A percentile compares a stretch with the other conserved stretches of the same genome.
These are phyloP conservation scores for Eueremaeus valkanovi DNA, from an alignment of 2,888 invertebrate species.

Conservation along the genomic window DNA sequence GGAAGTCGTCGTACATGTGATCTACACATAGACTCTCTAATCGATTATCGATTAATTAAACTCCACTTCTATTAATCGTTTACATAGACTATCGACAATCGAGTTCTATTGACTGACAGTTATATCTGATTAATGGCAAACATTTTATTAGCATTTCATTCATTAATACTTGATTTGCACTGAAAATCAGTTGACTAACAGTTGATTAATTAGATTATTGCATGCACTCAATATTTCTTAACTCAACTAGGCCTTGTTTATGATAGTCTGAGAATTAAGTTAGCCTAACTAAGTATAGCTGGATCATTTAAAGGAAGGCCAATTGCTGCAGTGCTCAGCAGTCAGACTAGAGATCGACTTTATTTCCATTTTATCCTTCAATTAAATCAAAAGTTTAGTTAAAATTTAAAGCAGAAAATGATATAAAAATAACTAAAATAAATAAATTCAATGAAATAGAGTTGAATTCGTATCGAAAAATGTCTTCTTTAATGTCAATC, in stretches of 20 bases:
- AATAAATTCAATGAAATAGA: too few species aligned
- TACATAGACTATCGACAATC: not conserved
- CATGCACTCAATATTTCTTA: too few species aligned
- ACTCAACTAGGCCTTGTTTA: too few species aligned
- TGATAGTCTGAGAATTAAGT: not conserved
- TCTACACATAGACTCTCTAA: not conserved
- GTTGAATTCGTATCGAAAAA: too few species aligned
- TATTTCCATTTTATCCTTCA: not conserved
- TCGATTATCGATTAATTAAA: not conserved
- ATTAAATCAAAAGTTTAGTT: too few species aligned
- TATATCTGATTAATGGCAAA: not conserved
- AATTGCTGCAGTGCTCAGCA: not conserved
- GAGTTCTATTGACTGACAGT: not conserved
- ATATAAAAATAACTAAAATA: too few species aligned
- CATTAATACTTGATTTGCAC: too few species aligned
- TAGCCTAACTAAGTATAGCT: not conserved
- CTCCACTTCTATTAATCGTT: not conserved
- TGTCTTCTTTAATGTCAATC: too few species aligned
- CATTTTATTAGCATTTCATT: too few species aligned
- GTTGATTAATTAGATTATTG: too few species aligned
- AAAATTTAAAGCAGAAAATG: too few species aligned
- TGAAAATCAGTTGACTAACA: too few species aligned
- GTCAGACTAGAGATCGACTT: not conserved
- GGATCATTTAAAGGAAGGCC: not conserved
- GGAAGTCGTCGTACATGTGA: slow-evolving; percentile 30